These are phyloP conservation scores for Melanotaenia parkinsoni DNA, from an alignment of 2,797 vertebrate species.

Conservation along the genomic window DNA sequence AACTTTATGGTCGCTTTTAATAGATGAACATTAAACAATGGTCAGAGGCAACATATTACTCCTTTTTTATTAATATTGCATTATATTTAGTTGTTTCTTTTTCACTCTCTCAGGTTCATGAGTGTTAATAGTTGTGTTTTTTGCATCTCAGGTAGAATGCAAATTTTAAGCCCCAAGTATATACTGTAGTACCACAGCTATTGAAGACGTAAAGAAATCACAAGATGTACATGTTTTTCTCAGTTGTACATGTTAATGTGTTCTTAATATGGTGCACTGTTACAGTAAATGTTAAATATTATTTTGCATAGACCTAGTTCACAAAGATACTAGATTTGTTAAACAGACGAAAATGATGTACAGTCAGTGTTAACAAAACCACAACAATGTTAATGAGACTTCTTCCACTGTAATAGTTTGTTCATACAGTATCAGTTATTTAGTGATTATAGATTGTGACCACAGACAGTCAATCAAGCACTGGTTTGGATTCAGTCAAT, in stretches of 20 bases:
- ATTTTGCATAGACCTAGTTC: conserved; percentile 96
- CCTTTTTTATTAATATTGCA: conserved; percentile 51
- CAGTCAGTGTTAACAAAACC: conserved; percentile 78
- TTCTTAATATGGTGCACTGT: conserved; percentile 94
- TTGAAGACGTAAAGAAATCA: conserved; percentile 76
- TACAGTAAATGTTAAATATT: conserved; percentile 92
- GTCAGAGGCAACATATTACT: conserved; percentile 38
- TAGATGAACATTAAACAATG: conserved; percentile 52
- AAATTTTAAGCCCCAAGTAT: conserved; percentile 88
- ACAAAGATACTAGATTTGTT: conserved; percentile 87
- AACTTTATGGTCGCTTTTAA: conserved; percentile 55
- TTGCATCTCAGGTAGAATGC: conserved; percentile 99
- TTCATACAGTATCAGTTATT: conserved; percentile 71
- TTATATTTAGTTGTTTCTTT: conserved; percentile 74
- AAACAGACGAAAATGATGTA: conserved; percentile 81
- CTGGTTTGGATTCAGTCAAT: conserved; percentile 63
- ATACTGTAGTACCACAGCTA: conserved; percentile 77
- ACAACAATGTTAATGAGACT: conserved; percentile 69
- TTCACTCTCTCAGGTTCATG: conserved; percentile 98
- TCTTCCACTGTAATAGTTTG: conserved; percentile 64
- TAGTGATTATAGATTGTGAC: conserved; percentile 71
- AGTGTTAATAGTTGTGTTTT: conserved; percentile 91
- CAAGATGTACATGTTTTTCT: conserved; percentile 88
- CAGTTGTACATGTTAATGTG: conserved; percentile 95
- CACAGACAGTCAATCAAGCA: conserved; percentile 61